Percentiles rank a stretch among this genome's conserved stretches.
Evolutionary conservation across 2,888 invertebrate species (phyloP).

Genomic region (Entomobrya proxima): DNA sequence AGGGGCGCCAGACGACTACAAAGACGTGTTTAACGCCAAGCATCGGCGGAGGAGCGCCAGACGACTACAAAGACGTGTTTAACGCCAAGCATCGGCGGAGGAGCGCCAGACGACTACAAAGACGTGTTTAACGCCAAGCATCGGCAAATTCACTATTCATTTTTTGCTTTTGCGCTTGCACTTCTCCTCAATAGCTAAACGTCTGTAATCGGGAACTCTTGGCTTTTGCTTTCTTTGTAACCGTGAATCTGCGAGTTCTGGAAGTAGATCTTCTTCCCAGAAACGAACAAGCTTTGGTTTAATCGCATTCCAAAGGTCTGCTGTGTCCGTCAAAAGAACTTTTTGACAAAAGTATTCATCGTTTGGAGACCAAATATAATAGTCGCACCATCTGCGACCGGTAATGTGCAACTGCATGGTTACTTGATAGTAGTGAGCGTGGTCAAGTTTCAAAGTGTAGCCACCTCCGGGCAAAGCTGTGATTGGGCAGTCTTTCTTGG

Average conservation of each 20-base stretch:
- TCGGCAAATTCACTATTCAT: no score
- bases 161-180: no score
- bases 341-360: background rate
- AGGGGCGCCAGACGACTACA: no score
- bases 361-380: background rate
- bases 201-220: background rate
- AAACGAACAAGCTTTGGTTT: slow-evolving; percentile 12
- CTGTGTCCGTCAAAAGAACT: background rate
- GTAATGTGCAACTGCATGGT: slow-evolving; percentile 34
- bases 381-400: slow-evolving; percentile 5
- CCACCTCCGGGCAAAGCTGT: background rate
- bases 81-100: no score
- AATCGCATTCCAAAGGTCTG: background rate
- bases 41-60: no score
- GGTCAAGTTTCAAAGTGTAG: background rate
- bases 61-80: no score
- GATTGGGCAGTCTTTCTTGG: background rate
- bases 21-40: no score
- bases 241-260: slow-evolving; percentile 38
- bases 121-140: no score
- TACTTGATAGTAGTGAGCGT: slow-evolving; percentile 42
- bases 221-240: background rate
- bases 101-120: no score
- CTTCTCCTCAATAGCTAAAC: background rate
- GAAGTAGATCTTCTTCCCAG: slow-evolving; percentile 20